Evolutionary conservation across 2,797 vertebrate genomes (phyloP).

Genomic region (Antennarius maculatus): DNA sequence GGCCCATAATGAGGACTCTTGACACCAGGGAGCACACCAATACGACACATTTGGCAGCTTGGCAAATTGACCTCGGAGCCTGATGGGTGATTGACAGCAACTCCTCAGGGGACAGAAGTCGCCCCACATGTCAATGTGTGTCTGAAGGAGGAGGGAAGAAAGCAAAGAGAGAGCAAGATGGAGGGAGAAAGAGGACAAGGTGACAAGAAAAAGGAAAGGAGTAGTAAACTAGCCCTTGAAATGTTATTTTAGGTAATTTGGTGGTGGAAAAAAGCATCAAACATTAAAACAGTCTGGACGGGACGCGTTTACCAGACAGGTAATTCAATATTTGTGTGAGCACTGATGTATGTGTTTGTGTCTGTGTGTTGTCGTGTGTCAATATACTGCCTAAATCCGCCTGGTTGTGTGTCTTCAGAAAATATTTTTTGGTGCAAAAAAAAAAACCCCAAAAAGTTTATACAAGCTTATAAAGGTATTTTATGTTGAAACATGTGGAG

Average conservation of each 20-base stretch:
- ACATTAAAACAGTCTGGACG: slow-evolving; percentile 40
- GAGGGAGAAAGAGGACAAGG: slow-evolving; percentile 31
- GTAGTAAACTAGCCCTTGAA: slow-evolving; percentile 31
- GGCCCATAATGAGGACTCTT: slow-evolving; percentile 81
- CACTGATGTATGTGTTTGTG: slow-evolving; percentile 22
- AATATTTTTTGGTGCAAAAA: slow-evolving; percentile 2
- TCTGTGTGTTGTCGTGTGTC: slow-evolving; percentile 17
- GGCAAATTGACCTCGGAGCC: slow-evolving; percentile 78
- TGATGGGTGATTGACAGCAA: slow-evolving; percentile 78
- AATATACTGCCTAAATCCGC: neutral
- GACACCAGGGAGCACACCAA: slow-evolving; percentile 72
- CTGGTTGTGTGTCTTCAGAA: slow-evolving; percentile 12
- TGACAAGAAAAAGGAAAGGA: slow-evolving; percentile 30
- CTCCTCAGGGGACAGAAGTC: slow-evolving; percentile 66
- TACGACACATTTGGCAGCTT: slow-evolving; percentile 77
- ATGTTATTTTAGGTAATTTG: slow-evolving; percentile 62
- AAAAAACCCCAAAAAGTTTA: neutral
- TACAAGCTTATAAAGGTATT: neutral
- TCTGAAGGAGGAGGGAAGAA: neutral
- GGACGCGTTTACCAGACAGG: slow-evolving; percentile 52
- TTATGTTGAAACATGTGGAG: neutral
- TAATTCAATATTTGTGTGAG: slow-evolving; percentile 42
- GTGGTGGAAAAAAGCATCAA: slow-evolving; percentile 55
- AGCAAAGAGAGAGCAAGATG: slow-evolving; percentile 14
- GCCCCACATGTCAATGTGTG: slow-evolving; percentile 28